Evolutionary conservation across 2,797 vertebrate species (phyloP), one percentile per base, ranked within the genome.

Genomic region (Syngnathus acus): DNA sequence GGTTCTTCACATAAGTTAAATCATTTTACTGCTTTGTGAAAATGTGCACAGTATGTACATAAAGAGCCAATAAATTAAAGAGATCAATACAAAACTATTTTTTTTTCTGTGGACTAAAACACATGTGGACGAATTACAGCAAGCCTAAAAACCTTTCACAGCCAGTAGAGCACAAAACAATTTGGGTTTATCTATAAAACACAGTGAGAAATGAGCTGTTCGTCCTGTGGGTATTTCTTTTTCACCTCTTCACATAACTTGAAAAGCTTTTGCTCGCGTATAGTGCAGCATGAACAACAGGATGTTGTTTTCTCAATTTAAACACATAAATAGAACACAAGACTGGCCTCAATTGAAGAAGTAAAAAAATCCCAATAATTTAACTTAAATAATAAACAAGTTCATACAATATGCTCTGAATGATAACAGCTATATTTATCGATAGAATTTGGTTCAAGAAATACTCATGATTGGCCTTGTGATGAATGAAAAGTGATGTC

Each of bases 61-160:
- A 93, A 90, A 88, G 94, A 95, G 92, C 93, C 95, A 95, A 96
- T 96, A 96, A 95, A 93, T 96, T 95, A 97, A 95, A 92, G 91
- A 92, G 93, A 92, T 95, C 92, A 92, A 93, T 95, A 96, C 94
- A 96, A 96, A 97, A 97, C 93, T 96, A 96, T 94, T 90, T 80
- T 91, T 51, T 50, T 50, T 50, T 7, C 94, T 94, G 93, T 94
- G 90, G 85, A 93, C 93, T 92, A 94, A 94, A 94, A 94, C 94
- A 95, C 92, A 84, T 92, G 86, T 92, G 66, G 91, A 93, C 91
- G 80, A 92, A 92, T 93, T 32, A 95, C 93, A 92, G 88, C 87
- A 87, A 91, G 60, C 40, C 60, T 62, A 93, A 94, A 43, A 94
- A 93, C 92, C 91, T 93, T 93, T 94, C 93, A 98, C 93, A 91